These are phyloP conservation scores for Sclerurus mexicanus DNA, from an alignment of 2,113 vertebrate genomes.

Conservation along the genomic window DNA sequence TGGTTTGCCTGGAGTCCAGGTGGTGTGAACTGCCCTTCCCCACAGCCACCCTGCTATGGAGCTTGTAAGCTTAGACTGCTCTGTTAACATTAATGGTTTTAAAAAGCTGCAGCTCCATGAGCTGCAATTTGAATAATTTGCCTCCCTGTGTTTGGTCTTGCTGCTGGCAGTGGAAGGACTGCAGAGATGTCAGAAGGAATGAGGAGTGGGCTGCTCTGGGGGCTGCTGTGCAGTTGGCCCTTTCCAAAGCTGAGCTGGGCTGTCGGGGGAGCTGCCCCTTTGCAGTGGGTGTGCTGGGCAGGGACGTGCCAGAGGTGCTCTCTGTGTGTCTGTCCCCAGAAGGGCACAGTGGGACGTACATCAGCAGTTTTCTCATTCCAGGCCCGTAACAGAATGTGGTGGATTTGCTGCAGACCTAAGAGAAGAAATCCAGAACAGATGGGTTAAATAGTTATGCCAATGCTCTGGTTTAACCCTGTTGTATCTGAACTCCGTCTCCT, in stretches of 20 bases:
- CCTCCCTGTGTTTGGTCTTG: background rate
- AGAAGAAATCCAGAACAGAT: background rate
- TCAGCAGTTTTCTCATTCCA: background rate
- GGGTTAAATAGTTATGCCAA: background rate
- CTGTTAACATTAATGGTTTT: accelerated
- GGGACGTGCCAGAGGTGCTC: background rate
- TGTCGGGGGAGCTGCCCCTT: background rate
- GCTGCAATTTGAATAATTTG: background rate
- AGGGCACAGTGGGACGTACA: background rate
- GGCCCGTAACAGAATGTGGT: background rate
- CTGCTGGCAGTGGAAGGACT: background rate
- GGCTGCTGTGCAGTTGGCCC: too few relatives aligned
- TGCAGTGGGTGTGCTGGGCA: background rate
- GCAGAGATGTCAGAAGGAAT: background rate
- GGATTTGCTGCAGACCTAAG: background rate
- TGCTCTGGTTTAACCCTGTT: background rate
- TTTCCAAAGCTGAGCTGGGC: background rate
- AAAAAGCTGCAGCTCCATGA: background rate
- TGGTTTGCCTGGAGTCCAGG: background rate
- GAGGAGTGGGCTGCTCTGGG: background rate
- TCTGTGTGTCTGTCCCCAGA: background rate
- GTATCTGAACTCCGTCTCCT: background rate
- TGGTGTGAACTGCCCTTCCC: background rate
- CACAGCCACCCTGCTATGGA: background rate
- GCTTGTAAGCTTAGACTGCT: background rate